A percentile compares a stretch with the other conserved stretches of the same genome.
These are phyloP conservation scores for Drosophila asahinai DNA, from an alignment of 1,140 invertebrate genomes.

Conservation along the genomic window DNA sequence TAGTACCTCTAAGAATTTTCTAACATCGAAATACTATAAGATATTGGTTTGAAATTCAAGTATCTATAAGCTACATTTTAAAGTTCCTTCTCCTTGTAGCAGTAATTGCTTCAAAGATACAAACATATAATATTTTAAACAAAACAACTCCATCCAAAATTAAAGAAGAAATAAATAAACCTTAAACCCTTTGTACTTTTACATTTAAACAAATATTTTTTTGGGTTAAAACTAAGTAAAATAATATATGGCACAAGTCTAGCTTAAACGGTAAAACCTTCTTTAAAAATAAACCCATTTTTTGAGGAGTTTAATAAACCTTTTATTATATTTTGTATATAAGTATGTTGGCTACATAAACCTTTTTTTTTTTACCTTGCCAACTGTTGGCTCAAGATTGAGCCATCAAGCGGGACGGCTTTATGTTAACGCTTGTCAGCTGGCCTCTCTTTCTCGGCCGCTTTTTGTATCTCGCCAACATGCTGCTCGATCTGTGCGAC, in stretches of 20 bases:
- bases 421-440: slow-evolving; percentile 76
- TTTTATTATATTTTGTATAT: not conserved
- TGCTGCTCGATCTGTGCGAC: slow-evolving; percentile 63
- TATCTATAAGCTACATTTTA: not conserved
- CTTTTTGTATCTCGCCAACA: slow-evolving; percentile 41
- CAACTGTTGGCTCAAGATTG: slow-evolving; percentile 52
- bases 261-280: not conserved
- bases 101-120: not conserved
- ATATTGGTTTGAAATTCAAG: no score
- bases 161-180: no score
- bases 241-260: not conserved
- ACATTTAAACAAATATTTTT: not conserved
- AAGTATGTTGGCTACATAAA: not conserved
- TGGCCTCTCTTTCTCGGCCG: slow-evolving; percentile 2
- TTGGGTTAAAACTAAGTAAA: accelerated
- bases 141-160: not conserved
- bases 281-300: not conserved
- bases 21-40: not conserved
- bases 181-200: not conserved
- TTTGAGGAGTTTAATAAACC: not conserved
- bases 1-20: not conserved
- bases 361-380: slow-evolving; percentile 23
- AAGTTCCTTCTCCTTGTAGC: not conserved
- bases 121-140: not conserved
- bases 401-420: slow-evolving; percentile 33